phyloP scores from a whole-genome alignment of 92 coral and sea anemone species.

The Actinostola sp. region DNA sequence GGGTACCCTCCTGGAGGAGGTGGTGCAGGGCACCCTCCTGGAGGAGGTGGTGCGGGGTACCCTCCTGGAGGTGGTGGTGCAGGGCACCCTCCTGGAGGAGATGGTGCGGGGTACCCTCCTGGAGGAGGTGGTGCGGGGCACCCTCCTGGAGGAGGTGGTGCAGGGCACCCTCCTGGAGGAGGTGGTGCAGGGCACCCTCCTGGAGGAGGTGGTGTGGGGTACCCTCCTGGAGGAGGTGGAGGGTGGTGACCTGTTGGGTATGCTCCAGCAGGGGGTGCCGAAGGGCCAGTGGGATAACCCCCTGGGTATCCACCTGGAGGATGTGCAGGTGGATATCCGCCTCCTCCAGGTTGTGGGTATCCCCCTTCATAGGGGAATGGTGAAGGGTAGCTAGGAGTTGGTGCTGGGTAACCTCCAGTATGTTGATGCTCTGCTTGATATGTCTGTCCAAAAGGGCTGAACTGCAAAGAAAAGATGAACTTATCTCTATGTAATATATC shows the following conservation, averaged over 20 bases:
- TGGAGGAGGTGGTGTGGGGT: constrained; percentile 23
- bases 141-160: too few relatives aligned
- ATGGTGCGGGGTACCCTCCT: too few relatives aligned
- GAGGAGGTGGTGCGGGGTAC: too few relatives aligned
- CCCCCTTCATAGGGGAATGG: constrained; percentile 18
- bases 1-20: too few relatives aligned
- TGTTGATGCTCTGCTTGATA: constrained; percentile 54
- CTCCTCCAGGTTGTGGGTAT: constrained; percentile 14
- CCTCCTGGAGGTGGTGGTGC: too few relatives aligned
- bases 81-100: too few relatives aligned
- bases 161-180: neutral
- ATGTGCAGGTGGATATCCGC: neutral
- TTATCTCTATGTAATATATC: neutral
- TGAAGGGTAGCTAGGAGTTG: constrained; percentile 12
- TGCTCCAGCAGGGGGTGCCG: constrained; percentile 40
- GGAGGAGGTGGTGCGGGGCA: too few relatives aligned
- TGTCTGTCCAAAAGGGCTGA: constrained; percentile 66
- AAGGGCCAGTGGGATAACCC: constrained; percentile 23
- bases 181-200: constrained; percentile 38
- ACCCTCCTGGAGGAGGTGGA: constrained; percentile 13
- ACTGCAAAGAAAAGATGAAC: constrained; percentile 21
- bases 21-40: too few relatives aligned
- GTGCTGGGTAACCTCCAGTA: constrained; percentile 18
- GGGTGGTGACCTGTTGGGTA: constrained; percentile 40
- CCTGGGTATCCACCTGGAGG: constrained; percentile 21